Base-by-base conservation (phyloP, 2,113 vertebrate species). In the Actinemys pallida region DNA sequence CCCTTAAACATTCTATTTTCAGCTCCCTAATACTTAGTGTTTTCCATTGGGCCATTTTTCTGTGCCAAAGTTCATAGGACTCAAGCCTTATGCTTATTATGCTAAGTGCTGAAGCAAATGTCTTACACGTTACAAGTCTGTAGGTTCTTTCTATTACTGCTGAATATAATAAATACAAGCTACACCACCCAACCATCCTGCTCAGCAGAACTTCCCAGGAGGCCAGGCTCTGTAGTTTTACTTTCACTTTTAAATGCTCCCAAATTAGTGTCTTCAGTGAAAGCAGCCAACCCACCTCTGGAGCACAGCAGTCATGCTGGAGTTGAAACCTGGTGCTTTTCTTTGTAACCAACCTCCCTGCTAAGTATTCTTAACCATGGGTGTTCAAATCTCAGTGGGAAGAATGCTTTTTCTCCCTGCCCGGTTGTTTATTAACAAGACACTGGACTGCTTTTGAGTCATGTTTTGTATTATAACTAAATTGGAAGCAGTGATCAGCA, bases 231-330 rank as follows among this genome's bases (percentile, higher is more conserved):
- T n/a, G 82, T 94, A 94, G 17, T 62, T 75, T 96, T 86, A n/a
- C 69, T 83, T 84, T 92, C 82, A 24, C 53, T 27, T 92, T 95
- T n/a, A 79, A 88, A 96, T 92, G 52, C 49, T 35, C 84, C 39
- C 8, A n/a, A 35, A 79, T 92, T 81, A 65, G 56, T 0, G 3
- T 52, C 13, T 35, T 29, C 86, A 59, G 39, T 20, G 22, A 91
- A 90, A 83, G 69, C 35, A 88, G 69, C n/a, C 56, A 84, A 53
- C 17, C 39, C 79, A 84, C 50, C 42, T 62, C 79, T 56, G 29
- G 53, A 53, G 62, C 10, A 75, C 17, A 87, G 83, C 80, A 81
- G 17, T n/a, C 53, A 5, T 2, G 47, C 53, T 75, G 62, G 47
- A 96, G 45, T 57, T 54, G 65, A 92, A 91, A 25, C n/a, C 72